phyloP scores from a whole-genome alignment of 2,888 invertebrate genomes.

The Thyatira batis region DNA sequence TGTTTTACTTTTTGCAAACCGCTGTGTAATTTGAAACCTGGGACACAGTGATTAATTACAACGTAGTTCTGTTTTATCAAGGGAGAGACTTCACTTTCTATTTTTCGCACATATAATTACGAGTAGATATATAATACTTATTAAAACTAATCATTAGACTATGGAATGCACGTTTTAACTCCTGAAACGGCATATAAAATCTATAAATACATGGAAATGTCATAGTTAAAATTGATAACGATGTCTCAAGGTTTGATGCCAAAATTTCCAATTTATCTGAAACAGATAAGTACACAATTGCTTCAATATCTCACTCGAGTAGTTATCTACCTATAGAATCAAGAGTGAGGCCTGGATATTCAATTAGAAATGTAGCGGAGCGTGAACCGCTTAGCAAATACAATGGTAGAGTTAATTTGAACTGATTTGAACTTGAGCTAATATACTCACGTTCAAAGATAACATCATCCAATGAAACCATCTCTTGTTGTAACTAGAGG shows the following conservation, averaged over 20 bases:
- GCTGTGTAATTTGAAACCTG: not conserved
- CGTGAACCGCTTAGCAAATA: not conserved
- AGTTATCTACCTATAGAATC: not conserved
- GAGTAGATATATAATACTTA: no score
- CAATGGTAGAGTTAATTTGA: not conserved
- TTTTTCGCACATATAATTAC: no score
- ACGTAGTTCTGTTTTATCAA: not conserved
- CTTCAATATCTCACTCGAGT: not conserved
- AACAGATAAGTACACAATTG: not conserved
- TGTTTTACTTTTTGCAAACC: not conserved
- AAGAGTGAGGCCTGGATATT: slow-evolving; percentile 16
- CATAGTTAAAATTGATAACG: no score
- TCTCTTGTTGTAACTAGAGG: no score
- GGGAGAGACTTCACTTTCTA: not conserved
- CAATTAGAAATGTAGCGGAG: slow-evolving; percentile 35
- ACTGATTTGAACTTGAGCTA: not conserved
- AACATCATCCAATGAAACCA: no score
- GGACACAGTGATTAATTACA: not conserved
- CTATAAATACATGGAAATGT: no score
- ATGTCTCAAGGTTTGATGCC: no score
- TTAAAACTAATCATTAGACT: no score
- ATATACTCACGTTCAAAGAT: not conserved
- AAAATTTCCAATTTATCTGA: not conserved
- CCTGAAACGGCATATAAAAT: no score
- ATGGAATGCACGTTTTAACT: no score